Conservation (phyloP, 92 coral and sea anemone species). For the Palythoa grandis region DNA sequence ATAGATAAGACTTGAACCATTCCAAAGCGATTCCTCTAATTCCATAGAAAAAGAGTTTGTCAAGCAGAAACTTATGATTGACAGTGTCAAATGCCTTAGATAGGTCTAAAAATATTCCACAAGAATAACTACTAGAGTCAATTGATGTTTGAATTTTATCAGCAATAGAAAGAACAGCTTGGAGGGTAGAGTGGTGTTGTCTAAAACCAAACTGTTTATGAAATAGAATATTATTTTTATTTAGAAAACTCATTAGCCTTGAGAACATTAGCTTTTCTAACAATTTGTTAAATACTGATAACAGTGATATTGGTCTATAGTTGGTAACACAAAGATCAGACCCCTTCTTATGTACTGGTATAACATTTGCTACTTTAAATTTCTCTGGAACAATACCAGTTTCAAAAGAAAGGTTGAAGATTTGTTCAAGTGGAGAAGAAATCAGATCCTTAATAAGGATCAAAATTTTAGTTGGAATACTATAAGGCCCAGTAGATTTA, state of each 20-base stretch:
- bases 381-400: constrained; percentile 51
- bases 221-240: constrained; percentile 35
- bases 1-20: constrained; percentile 62
- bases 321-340: constrained; percentile 39
- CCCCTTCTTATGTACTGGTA: constrained; percentile 55
- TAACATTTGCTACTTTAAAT: constrained; percentile 55
- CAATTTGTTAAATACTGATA: constrained; percentile 53
- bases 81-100: too few relatives aligned
- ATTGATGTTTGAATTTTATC: not conserved
- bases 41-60: too few relatives aligned
- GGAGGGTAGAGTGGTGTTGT: constrained; percentile 49
- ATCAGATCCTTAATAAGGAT: too few relatives aligned
- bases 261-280: constrained; percentile 59
- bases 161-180: constrained; percentile 51
- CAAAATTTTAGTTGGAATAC: too few relatives aligned
- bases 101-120: constrained; percentile 55
- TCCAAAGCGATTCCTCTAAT: constrained; percentile 13
- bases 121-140: constrained; percentile 18
- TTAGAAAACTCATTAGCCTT: constrained; percentile 34
- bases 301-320: constrained; percentile 61
- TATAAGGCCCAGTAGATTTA: too few relatives aligned
- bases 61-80: constrained; percentile 51
- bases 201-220: constrained; percentile 61
- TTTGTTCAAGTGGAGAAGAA: too few relatives aligned
- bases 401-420: constrained; percentile 48